Evolutionary conservation across 2,113 vertebrate genomes (phyloP), one percentile per base, ranked within the genome.

Genomic region (Chitala chitala): DNA sequence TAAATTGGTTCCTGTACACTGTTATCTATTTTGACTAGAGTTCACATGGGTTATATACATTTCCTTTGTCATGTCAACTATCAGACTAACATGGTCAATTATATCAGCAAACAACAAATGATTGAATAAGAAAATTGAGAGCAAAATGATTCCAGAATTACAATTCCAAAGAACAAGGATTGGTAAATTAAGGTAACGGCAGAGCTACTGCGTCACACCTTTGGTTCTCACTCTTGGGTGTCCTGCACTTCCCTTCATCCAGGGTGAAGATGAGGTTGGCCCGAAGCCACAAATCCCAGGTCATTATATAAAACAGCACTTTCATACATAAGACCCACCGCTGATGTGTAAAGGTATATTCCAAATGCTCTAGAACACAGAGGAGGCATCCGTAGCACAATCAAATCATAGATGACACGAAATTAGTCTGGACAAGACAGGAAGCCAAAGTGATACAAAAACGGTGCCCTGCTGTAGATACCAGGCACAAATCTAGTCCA

Each of bases 261-360:
- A 24, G 66, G 79, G 69, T 53, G 69, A 72, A 65, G 72, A 76
- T 76, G 75, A 53, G 20, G 79, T 31, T 73, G 64, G 66, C 63
- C 84, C 78, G 73, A 66, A 75, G 56, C 50, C 20, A 33, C 80
- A 76, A 51, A 50, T 65, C 42, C 76, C 15, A 75, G 72, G 75
- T 77, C 50, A 71, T 74, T 81, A 72, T 81, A 2, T 0, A 12
- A 33, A 79, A 71, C 76, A 79, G 22, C 78, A 75, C 80, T 83
- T 83, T 84, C 20, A 79, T 77, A 40, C 0, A 83, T 83, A 86
- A 74, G 33, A 77, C 59, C 72, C 80, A 9, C 56, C 44, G 1
- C 69, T 72, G 79, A 82, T 61, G 58, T 10, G 33, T 44, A 31
- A 29, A 15, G 26, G 12, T 29, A 29, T 68, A 24, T 68, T 24